These are phyloP conservation scores for Albula glossodonta DNA, from an alignment of 2,113 vertebrate genomes.

Conservation along the genomic window DNA sequence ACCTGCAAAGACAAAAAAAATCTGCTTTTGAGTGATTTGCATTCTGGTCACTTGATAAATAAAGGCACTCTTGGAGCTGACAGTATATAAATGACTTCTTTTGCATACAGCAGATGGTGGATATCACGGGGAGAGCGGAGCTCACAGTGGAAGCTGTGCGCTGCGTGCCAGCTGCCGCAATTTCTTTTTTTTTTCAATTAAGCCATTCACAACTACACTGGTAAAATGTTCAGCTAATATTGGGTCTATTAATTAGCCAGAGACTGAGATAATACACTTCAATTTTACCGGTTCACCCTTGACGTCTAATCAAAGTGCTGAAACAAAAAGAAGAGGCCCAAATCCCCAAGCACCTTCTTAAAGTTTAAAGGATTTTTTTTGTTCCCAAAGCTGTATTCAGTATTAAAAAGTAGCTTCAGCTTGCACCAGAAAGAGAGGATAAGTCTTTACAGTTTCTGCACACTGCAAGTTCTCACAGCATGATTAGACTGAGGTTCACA, in stretches of 20 bases:
- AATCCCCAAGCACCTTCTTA: conserved; percentile 21
- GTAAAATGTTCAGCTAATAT: conserved; percentile 42
- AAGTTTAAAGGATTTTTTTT: not conserved
- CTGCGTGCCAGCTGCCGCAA: conserved; percentile 86
- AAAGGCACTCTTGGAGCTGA: conserved; percentile 74
- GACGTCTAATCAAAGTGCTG: conserved; percentile 51
- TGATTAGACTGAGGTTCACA: not conserved
- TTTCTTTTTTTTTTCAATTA: conserved; percentile 68
- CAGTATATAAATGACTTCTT: conserved; percentile 84
- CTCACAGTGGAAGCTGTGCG: conserved; percentile 65
- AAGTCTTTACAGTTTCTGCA: not conserved
- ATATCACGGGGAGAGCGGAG: conserved; percentile 76
- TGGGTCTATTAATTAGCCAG: conserved; percentile 61
- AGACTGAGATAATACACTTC: conserved; percentile 52
- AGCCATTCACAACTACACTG: conserved; percentile 50
- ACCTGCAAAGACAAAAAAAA: conserved; percentile 46
- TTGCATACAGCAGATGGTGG: conserved; percentile 92
- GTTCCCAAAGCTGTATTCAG: not conserved
- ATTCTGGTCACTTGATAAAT: conserved; percentile 83
- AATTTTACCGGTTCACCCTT: conserved; percentile 49
- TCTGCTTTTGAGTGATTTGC: conserved; percentile 71
- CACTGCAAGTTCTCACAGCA: not conserved
- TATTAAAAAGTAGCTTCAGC: not conserved
- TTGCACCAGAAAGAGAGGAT: not conserved
- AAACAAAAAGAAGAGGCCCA: not conserved